Evolutionary conservation across 2,888 invertebrate species (phyloP).

Genomic region (Cosmia trapezina): DNA sequence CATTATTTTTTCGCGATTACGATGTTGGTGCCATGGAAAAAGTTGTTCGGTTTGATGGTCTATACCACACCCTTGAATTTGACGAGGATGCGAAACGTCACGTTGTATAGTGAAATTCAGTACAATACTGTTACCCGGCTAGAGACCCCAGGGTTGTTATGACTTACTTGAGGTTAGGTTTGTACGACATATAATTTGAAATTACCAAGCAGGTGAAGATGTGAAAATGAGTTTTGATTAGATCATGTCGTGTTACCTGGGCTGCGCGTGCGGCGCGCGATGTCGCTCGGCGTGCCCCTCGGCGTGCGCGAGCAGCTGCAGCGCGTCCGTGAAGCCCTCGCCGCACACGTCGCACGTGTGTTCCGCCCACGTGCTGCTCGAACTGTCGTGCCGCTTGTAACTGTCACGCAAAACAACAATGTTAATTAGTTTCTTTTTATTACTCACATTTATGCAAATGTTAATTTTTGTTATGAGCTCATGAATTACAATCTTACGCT

Average conservation of each 20-base stretch:
- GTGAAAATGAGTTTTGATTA: neutral
- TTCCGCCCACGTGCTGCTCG: constrained; percentile 86
- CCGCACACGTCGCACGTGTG: constrained; percentile 89
- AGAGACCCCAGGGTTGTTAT: neutral
- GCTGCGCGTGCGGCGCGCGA: neutral
- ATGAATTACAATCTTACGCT: neutral
- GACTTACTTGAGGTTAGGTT: neutral
- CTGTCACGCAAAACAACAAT: constrained; percentile 64
- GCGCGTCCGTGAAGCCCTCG: constrained; percentile 93
- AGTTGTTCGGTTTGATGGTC: too few relatives aligned
- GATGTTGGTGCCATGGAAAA: too few relatives aligned
- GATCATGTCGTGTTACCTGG: neutral
- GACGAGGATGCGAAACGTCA: too few relatives aligned
- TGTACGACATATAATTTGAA: neutral
- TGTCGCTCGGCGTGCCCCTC: constrained; percentile 93
- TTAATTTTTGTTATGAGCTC: neutral
- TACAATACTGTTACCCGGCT: neutral
- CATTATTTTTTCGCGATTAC: too few relatives aligned
- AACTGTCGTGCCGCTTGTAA: constrained; percentile 84
- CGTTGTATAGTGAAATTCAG: neutral
- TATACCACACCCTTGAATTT: too few relatives aligned
- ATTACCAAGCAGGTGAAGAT: neutral
- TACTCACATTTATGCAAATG: too few relatives aligned
- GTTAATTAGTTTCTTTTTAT: neutral
- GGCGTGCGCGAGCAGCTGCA: constrained; percentile 94